These are phyloP conservation scores for Phoxinus phoxinus DNA, from an alignment of 2,113 vertebrate genomes.

Conservation along the genomic window DNA sequence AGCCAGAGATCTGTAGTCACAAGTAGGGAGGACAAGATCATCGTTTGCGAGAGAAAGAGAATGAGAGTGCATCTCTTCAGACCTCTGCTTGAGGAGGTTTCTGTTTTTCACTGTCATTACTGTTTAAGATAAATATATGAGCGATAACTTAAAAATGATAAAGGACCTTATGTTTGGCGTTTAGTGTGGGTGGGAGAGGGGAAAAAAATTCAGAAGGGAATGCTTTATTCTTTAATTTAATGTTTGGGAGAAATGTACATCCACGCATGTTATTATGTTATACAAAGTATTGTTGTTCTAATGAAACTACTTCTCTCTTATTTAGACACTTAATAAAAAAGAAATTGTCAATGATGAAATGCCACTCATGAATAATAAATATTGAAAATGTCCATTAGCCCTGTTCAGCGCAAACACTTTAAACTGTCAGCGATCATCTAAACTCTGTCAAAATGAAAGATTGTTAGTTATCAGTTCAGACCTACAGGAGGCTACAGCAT, in stretches of 20 bases:
- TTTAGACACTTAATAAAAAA: constrained; percentile 20
- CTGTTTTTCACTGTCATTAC: not conserved
- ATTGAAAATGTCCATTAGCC: not conserved
- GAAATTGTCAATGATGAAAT: constrained; percentile 38
- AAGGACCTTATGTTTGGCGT: constrained; percentile 17
- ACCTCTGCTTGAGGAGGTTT: not conserved
- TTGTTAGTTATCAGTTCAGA: constrained; percentile 3
- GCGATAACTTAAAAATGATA: not conserved
- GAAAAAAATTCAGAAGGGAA: constrained; percentile 18
- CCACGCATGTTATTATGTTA: not conserved
- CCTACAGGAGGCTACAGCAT: not conserved
- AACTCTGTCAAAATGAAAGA: not conserved
- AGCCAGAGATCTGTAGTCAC: constrained; percentile 10
- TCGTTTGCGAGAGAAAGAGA: not conserved
- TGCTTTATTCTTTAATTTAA: not conserved
- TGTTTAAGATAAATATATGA: not conserved
- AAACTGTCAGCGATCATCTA: not conserved
- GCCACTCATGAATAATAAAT: constrained; percentile 35
- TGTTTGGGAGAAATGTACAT: not conserved
- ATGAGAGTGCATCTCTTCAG: not conserved
- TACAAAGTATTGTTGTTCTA: constrained; percentile 51
- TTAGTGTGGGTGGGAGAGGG: not conserved
- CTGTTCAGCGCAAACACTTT: not conserved
- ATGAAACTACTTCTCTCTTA: constrained; percentile 27
- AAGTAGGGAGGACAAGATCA: not conserved